These are phyloP conservation scores for Entomobrya multifasciata DNA, from an alignment of 2,888 invertebrate species.

Conservation along the genomic window DNA sequence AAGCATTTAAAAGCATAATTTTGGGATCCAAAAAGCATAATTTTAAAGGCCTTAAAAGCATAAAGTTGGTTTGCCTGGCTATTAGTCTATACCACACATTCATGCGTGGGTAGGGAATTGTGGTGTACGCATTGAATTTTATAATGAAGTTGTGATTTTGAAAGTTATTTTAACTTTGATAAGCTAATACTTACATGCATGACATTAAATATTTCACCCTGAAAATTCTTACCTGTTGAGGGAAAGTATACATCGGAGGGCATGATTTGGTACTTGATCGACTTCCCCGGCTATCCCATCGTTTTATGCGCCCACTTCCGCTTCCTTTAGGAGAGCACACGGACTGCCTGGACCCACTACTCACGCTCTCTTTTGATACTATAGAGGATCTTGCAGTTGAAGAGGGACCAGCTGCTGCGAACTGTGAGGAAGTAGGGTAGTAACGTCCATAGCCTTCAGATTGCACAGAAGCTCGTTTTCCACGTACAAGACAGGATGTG, in stretches of 20 bases:
- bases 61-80: too few species aligned
- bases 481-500: slow-evolving; percentile 67
- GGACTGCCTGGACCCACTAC: slow-evolving; percentile 55
- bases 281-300: slow-evolving; percentile 78
- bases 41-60: too few species aligned
- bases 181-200: too few species aligned
- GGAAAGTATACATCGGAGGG: slow-evolving; percentile 78
- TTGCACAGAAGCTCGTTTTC: slow-evolving; percentile 63
- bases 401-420: slow-evolving; percentile 32
- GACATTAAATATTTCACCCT: too few species aligned
- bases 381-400: slow-evolving; percentile 61
- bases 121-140: too few species aligned
- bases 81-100: too few species aligned
- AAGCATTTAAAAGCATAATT: too few species aligned
- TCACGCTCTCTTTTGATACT: slow-evolving; percentile 46
- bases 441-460: slow-evolving; percentile 64
- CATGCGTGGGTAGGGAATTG: too few species aligned
- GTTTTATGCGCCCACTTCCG: slow-evolving; percentile 71
- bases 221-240: slow-evolving; percentile 75
- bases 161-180: too few species aligned
- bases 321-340: slow-evolving; percentile 28
- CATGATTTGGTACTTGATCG: slow-evolving; percentile 78
- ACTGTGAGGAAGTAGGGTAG: slow-evolving; percentile 35
- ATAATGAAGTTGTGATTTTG: too few species aligned
- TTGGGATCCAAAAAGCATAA: too few species aligned